These are phyloP conservation scores for Triplophysa bombifrons DNA, from an alignment of 2,797 vertebrate species.

Conservation along the genomic window DNA sequence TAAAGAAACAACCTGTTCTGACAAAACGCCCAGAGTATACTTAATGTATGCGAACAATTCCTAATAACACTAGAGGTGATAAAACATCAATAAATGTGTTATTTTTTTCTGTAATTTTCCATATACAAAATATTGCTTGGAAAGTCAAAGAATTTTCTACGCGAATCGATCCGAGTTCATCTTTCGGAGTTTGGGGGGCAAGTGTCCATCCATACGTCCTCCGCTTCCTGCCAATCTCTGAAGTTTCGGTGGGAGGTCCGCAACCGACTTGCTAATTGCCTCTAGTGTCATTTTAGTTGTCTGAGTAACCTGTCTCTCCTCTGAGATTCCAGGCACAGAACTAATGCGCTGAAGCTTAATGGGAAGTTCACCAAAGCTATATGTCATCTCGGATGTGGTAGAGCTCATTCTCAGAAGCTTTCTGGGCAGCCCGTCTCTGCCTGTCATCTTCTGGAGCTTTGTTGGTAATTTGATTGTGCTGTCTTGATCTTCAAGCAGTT, in stretches of 20 bases:
- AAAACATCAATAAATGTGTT: neutral
- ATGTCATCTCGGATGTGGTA: conserved; percentile 98
- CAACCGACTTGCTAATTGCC: conserved; percentile 96
- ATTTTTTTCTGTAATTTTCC: neutral
- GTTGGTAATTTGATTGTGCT: conserved; percentile 89
- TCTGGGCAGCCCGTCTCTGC: conserved; percentile 93
- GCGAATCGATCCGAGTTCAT: conserved; percentile 99
- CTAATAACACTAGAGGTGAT: neutral
- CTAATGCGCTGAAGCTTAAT: conserved; percentile 99
- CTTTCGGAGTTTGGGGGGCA: conserved; percentile 96
- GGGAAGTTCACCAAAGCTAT: conserved; percentile 95
- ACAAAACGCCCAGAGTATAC: neutral
- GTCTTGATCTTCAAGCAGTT: conserved; percentile 89
- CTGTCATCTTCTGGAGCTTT: conserved; percentile 96
- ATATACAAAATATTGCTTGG: neutral
- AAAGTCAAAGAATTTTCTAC: conserved; percentile 71
- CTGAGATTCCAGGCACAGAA: conserved; percentile 95
- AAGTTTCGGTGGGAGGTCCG: conserved; percentile 96
- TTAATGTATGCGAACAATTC: neutral
- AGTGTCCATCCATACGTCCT: conserved; percentile 91
- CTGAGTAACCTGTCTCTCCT: conserved; percentile 90
- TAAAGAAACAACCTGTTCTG: conserved; percentile 1
- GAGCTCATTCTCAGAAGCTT: conserved; percentile 98
- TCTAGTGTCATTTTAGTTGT: conserved; percentile 87
- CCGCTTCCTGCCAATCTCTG: conserved; percentile 90